Conservation (phyloP, 2,113 vertebrate genomes). For the Stercorarius parasiticus region DNA sequence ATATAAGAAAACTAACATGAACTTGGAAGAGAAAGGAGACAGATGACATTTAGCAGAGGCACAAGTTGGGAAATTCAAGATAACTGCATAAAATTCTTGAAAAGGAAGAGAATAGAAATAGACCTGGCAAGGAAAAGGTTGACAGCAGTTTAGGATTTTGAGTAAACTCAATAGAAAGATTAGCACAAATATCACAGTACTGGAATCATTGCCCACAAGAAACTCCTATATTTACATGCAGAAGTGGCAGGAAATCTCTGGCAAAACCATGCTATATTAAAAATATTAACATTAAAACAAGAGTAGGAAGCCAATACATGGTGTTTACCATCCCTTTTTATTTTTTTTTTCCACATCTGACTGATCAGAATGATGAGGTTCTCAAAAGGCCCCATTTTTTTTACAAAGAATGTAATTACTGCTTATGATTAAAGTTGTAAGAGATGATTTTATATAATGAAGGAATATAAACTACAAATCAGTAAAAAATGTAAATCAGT, state of each 20-base stretch:
- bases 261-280: background rate
- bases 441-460: background rate
- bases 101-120: background rate
- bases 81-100: background rate
- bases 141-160: background rate
- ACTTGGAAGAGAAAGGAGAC: background rate
- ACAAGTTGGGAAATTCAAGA: background rate
- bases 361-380: background rate
- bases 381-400: background rate
- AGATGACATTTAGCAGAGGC: background rate
- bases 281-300: background rate
- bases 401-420: background rate
- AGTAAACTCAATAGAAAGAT: background rate
- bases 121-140: background rate
- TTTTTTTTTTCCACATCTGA: background rate
- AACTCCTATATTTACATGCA: background rate
- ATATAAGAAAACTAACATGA: background rate
- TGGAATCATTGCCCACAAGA: background rate
- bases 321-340: background rate
- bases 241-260: background rate
- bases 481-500: background rate
- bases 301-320: background rate
- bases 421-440: background rate
- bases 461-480: background rate
- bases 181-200: background rate